phyloP scores from a whole-genome alignment of 1,140 invertebrate species.

The Eufriesea mexicana region DNA sequence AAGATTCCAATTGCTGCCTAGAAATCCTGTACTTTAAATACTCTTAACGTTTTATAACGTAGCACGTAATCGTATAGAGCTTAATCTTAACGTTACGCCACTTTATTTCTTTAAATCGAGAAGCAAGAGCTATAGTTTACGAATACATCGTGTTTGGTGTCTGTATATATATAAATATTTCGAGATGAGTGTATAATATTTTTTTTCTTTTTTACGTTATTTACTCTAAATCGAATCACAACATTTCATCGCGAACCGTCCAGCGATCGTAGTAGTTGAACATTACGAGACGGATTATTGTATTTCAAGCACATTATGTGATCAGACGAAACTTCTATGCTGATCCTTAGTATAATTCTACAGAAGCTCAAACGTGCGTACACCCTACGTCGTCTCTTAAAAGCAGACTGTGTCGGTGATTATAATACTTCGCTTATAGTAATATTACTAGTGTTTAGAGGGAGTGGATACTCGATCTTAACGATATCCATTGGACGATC shows the following conservation, averaged over 20 bases:
- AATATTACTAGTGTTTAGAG: slow-evolving; percentile 27
- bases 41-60: slow-evolving; percentile 37
- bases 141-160: not conserved
- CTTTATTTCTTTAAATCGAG: slow-evolving; percentile 24
- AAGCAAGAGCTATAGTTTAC: slow-evolving; percentile 35
- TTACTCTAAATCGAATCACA: slow-evolving; percentile 56
- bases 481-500: slow-evolving; percentile 32
- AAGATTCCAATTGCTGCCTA: slow-evolving; percentile 19
- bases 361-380: slow-evolving; percentile 24
- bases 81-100: slow-evolving; percentile 52
- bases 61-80: slow-evolving; percentile 40
- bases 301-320: slow-evolving; percentile 45
- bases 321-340: slow-evolving; percentile 29
- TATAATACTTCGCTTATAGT: slow-evolving; percentile 41
- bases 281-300: slow-evolving; percentile 44
- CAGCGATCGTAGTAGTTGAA: slow-evolving; percentile 30
- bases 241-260: slow-evolving; percentile 48
- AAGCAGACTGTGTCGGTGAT: slow-evolving; percentile 46
- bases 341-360: slow-evolving; percentile 39
- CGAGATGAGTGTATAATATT: slow-evolving; percentile 11
- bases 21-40: slow-evolving; percentile 42
- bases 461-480: slow-evolving; percentile 32
- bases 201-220: slow-evolving; percentile 14
- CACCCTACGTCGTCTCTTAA: slow-evolving; percentile 35
- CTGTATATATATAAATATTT: slow-evolving; percentile 21